A percentile compares a stretch with the other conserved stretches of the same genome.
Evolutionary conservation across 53 echinoderm and acorn worm species (phyloP).

Genomic region (Mesocentrotus franciscanus): DNA sequence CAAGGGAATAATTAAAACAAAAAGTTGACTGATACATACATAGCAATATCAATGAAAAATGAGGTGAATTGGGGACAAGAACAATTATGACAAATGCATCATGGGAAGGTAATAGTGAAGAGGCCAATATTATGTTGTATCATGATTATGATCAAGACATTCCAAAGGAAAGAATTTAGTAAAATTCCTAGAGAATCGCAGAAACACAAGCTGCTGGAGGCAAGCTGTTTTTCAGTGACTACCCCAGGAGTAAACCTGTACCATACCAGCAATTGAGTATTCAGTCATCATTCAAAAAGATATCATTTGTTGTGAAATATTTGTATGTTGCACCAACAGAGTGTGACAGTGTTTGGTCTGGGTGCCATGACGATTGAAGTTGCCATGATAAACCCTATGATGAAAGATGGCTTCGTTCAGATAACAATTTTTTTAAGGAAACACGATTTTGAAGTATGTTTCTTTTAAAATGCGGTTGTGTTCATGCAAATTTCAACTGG

Average conservation of each 20-base stretch:
- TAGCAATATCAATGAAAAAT: too few species aligned
- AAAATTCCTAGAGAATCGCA: background rate
- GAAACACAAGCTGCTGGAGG: conserved; percentile 16
- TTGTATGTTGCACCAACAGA: conserved; percentile 50
- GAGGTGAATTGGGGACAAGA: too few species aligned
- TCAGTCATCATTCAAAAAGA: conserved; percentile 54
- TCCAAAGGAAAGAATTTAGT: background rate
- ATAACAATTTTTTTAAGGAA: too few species aligned
- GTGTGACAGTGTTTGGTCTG: conserved; percentile 59
- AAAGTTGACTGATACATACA: too few species aligned
- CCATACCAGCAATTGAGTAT: background rate
- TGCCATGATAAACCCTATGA: conserved; percentile 11
- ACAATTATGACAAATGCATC: too few species aligned
- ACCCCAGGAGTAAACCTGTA: conserved; percentile 31
- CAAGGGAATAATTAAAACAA: too few species aligned
- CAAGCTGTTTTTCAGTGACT: conserved; percentile 34
- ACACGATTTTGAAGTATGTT: too few species aligned
- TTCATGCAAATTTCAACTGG: too few species aligned
- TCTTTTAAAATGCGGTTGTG: too few species aligned
- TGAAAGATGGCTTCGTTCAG: conserved; percentile 6
- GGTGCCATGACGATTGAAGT: conserved; percentile 58
- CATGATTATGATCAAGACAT: conserved; percentile 2
- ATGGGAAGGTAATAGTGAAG: background rate
- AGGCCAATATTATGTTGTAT: too few species aligned
- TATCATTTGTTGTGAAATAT: conserved; percentile 58